Conservation (phyloP, 2,797 vertebrate genomes). For the Sebastiscus tertius region DNA sequence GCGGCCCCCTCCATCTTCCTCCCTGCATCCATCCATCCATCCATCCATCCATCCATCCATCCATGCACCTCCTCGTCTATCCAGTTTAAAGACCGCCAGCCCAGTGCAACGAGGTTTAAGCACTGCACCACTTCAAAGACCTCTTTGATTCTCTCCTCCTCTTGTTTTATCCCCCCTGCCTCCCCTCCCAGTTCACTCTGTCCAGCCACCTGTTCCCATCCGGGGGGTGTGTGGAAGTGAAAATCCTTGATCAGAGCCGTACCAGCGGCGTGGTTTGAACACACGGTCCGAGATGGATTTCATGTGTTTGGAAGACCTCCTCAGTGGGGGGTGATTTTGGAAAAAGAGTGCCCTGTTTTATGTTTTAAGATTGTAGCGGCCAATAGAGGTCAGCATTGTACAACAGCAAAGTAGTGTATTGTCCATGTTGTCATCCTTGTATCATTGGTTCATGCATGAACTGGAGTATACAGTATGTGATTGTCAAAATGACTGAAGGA, state of each 20-base stretch:
- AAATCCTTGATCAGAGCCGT: constrained; percentile 28
- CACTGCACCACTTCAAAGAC: constrained; percentile 73
- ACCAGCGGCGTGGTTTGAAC: background rate
- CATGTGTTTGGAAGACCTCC: constrained; percentile 11
- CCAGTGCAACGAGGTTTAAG: constrained; percentile 32
- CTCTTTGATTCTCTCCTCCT: constrained; percentile 70
- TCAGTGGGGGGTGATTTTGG: background rate
- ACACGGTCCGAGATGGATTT: background rate
- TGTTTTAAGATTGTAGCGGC: background rate
- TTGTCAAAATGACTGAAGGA: background rate
- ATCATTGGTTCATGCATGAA: background rate
- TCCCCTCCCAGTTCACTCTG: background rate
- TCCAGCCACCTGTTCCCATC: constrained; percentile 66
- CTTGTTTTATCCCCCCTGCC: constrained; percentile 21
- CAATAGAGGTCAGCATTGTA: constrained; percentile 76
- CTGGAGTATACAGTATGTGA: background rate
- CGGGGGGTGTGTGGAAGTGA: background rate
- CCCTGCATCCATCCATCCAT: background rate
- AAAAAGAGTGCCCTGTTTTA: background rate
- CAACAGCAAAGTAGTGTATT: constrained; percentile 11
- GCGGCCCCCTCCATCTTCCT: background rate
- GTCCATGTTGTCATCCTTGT: background rate
- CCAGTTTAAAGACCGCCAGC: constrained; percentile 31
- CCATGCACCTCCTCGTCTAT: constrained; percentile 45
- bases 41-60: constrained; percentile 50